These are phyloP conservation scores for Terrapene triunguis DNA, from an alignment of 2,113 vertebrate species.

Conservation along the genomic window DNA sequence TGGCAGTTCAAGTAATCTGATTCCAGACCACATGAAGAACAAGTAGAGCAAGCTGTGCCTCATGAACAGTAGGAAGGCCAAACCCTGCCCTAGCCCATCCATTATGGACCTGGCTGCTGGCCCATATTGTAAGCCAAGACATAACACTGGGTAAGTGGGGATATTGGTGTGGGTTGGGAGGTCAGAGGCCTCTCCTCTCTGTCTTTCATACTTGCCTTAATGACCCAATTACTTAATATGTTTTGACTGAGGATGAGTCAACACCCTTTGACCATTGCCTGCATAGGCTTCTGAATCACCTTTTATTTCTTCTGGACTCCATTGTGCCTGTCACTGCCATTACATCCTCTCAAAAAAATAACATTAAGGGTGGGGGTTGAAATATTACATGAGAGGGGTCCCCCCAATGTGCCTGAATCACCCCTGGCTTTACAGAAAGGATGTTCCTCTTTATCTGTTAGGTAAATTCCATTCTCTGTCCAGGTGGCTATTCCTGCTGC, in stretches of 20 bases:
- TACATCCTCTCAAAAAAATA: background rate
- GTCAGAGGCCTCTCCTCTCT: background rate
- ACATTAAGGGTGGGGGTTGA: no score
- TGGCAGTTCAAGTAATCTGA: conserved; percentile 29
- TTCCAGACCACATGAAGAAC: background rate
- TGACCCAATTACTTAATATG: background rate
- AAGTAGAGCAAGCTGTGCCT: background rate
- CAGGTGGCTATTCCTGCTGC: background rate
- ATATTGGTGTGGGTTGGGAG: background rate
- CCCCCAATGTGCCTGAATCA: background rate
- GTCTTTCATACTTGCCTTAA: background rate
- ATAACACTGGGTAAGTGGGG: background rate
- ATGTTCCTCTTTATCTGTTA: background rate
- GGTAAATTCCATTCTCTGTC: background rate
- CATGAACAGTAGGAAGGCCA: background rate
- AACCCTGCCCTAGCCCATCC: background rate
- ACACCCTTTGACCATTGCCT: background rate
- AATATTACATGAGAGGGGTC: background rate
- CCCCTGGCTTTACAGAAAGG: background rate
- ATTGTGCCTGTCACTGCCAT: background rate
- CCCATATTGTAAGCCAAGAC: background rate
- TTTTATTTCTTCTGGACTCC: background rate
- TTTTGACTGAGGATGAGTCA: background rate
- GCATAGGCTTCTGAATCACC: background rate
- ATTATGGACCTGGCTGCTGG: background rate